Conservation (phyloP, 2,113 vertebrate genomes). For the Lepisosteus oculatus region DNA sequence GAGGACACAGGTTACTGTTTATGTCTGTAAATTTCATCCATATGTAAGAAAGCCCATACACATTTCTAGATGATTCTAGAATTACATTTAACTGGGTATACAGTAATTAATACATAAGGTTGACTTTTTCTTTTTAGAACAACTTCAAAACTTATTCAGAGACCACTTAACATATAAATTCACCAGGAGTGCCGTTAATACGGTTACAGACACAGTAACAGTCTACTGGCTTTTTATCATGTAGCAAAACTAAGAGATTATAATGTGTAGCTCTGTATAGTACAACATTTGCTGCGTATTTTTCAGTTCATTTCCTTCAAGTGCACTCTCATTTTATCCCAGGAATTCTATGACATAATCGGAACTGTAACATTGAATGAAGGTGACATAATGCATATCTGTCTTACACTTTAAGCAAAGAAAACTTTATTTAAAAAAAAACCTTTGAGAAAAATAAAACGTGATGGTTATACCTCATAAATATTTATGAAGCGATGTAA, state of each 20-base stretch:
- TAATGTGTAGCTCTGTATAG: not conserved
- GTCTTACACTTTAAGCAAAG: slow-evolving; percentile 26
- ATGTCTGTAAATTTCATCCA: too few species aligned
- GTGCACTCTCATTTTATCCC: not conserved
- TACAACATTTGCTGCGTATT: not conserved
- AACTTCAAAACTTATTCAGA: slow-evolving; percentile 48
- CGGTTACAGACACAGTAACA: slow-evolving; percentile 68
- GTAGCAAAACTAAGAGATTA: slow-evolving; percentile 49
- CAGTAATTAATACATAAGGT: slow-evolving; percentile 23
- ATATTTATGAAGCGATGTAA: not conserved
- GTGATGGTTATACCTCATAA: slow-evolving; percentile 12
- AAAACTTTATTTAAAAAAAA: slow-evolving; percentile 16
- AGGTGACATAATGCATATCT: slow-evolving; percentile 20
- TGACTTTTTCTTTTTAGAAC: slow-evolving; percentile 69
- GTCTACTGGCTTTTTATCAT: slow-evolving; percentile 66
- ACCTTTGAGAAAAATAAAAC: slow-evolving; percentile 5
- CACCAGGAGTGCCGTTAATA: slow-evolving; percentile 65
- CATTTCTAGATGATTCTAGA: too few species aligned
- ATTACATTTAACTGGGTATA: too few species aligned
- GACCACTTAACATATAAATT: slow-evolving; percentile 61
- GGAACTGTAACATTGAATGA: slow-evolving; percentile 20
- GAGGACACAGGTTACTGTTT: too few species aligned
- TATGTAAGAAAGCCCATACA: too few species aligned
- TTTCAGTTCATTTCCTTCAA: not conserved
- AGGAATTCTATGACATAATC: too few species aligned